Evolutionary conservation across 2,113 vertebrate genomes (phyloP), one percentile per base, ranked within the genome.

Genomic region (Chroicocephalus ridibundus): DNA sequence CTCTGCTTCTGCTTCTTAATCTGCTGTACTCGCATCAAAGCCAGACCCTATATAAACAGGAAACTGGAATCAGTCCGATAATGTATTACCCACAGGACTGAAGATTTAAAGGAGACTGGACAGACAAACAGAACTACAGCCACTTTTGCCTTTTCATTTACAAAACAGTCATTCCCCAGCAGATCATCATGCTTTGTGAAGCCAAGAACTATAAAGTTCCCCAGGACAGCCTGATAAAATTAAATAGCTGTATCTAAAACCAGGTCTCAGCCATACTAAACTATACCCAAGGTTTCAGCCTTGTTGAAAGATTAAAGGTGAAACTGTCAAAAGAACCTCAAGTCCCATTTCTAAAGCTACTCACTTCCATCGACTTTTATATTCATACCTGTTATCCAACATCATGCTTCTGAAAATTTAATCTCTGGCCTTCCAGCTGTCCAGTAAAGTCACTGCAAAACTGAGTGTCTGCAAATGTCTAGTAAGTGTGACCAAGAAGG

Each of bases 21-120:
- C 77, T 93, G 82, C 34, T 91, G 84, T 29, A 83, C 92, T 97
- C 58, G 11, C 96, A 97, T 97, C 96, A 97, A 96, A 95, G 97
- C 91, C 86, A 87, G 78, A 78, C 49, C 61, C 62, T 95, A 38
- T 86, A 93, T 95, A 97, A 98, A 98, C 96, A 98, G 97, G 97
- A 98, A 98, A 95, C 92, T 91, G 75, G 85, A 86, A 91, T 94
- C 75, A 19, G 76, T 72, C 94, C 17, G 90, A 91, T 97, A 96
- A 96, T 89, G 77, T 71, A 54, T 90, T 88, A 97, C 90, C 78
- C 95, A 82, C 93, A 94, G 96, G 82, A 71, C 26, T 58, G 81
- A 78, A 77, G 57, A 83, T 86, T 96, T 91, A 96, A 96, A 95
- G 84, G 82, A 91, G 96, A 77, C 51, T 52, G 89, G 58, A 81